Conservation (phyloP, 2,888 invertebrate genomes). For the Synanthedon myopaeformis region DNA sequence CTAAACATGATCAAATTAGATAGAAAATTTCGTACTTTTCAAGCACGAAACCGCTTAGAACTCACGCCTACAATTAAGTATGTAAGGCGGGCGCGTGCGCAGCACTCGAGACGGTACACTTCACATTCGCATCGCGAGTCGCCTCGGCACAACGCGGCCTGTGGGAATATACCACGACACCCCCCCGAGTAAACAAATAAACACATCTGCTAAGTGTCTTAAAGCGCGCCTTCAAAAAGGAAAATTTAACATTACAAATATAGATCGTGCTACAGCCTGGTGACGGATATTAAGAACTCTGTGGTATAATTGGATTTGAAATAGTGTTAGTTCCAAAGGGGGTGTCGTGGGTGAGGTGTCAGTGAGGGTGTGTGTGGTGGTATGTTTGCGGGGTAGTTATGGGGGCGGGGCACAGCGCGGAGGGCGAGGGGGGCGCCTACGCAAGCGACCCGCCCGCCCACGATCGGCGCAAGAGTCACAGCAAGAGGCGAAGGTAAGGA, state of each 20-base stretch:
- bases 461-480: conserved; percentile 45
- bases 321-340: conserved; percentile 8
- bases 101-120: conserved; percentile 59
- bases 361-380: conserved; percentile 52
- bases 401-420: conserved; percentile 67
- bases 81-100: conserved; percentile 38
- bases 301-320: too few species aligned
- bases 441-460: conserved; percentile 64
- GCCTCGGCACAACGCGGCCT: conserved; percentile 46
- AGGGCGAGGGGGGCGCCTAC: conserved; percentile 58
- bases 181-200: conserved; percentile 13
- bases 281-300: too few species aligned
- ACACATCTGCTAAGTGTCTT: too few species aligned
- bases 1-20: too few species aligned
- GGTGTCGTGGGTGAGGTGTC: conserved; percentile 48
- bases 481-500: conserved; percentile 58
- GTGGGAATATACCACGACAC: conserved; percentile 28
- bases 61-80: conserved; percentile 44
- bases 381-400: conserved; percentile 48
- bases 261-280: too few species aligned
- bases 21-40: too few species aligned
- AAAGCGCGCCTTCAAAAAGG: too few species aligned
- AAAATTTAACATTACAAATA: too few species aligned
- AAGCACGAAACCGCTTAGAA: conserved; percentile 17
- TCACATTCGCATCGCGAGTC: conserved; percentile 60